Evolutionary conservation across 64 coral and sea anemone genomes (phyloP), one percentile per base, ranked within the genome.

Genomic region (Platygyra sinensis): DNA sequence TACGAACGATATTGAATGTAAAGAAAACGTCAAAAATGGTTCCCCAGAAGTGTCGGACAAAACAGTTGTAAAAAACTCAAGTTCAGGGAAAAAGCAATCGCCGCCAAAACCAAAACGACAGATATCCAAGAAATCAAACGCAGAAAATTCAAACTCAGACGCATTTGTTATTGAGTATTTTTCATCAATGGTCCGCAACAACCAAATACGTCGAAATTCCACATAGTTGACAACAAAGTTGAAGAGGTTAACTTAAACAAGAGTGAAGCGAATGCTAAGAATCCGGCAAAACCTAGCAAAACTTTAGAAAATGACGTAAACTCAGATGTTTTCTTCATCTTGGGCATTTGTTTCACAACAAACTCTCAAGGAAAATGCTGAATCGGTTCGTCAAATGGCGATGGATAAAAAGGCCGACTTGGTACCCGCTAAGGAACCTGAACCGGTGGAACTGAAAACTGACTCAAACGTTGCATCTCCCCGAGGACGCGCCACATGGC

Each of bases 111-210:
- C 93, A 3, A 91, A 91, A 87, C 52, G 88, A 16, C n/a, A 61
- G 54, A 76, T 76, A 3, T 91, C 60, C 22, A 91, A 91, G 59
- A 94, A 94, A 42, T 46, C 88, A 22, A 91, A 80, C n/a, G n/a
- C n/a, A n/a, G n/a, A n/a, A n/a, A n/a, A n/a, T n/a, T n/a, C n/a
- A n/a, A n/a, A n/a, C n/a, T n/a, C n/a, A n/a, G n/a, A n/a, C 59
- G 90, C 93, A 17, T 79, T 87, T 91, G 82, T 90, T 16, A 79
- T 94, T 30, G 93, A 94, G 73, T 86, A 90, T n/a, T 90, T 86
- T 90, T 51, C 80, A 10, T 72, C 61, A 36, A 22, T 49, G 30
- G 33, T 72, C 33, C 33, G 15, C 31, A 72, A 31, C 20, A 73
- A 46, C 20, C 88, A 12, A 61, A 89, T 13, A 17, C 65, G 60